Base-by-base conservation (phyloP, 2,113 vertebrate genomes). In the Dolichallabes microphthalmus region DNA sequence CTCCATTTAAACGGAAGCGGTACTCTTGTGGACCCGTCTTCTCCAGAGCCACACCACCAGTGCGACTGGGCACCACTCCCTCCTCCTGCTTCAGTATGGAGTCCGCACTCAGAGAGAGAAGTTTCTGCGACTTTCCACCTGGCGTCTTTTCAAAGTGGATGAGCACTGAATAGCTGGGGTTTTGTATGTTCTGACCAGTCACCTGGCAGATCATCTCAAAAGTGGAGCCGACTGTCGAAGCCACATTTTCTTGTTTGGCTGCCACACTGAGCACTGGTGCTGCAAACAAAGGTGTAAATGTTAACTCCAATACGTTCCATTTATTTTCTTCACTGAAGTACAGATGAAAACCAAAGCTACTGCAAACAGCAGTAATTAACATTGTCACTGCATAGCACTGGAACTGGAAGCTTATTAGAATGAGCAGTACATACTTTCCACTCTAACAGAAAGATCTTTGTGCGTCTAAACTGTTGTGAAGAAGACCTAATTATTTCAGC, bases 161-260 rank as follows among this genome's bases (percentile, higher is more conserved):
- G 79, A 97, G 94, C 14, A 98, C 96, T 0, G 97, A 97, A 77
- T 96, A 98, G 25, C 96, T 94, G 0, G 96, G 96, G 0, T 95
- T 96, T 86, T 94, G 96, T n/a, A 98, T 94, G 89, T 98, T 96
- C 85, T 96, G 92, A 0, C 94, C 94, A 79, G 91, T 92, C 35
- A 97, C 95, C 20, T 92, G 92, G 92, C 98, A 99, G 3, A 92
- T 96, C 98, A 99, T 97, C 93, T 99, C 97, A 82, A 99, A 99
- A 1, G 96, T 98, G 17, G 96, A 95, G n/a, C 98, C 97, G 5
- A 95, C 96, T 55, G 94, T 95, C 0, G 96, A 95, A 76, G 96
- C 97, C 0, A 95, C 95, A 81, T 96, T 96, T 50, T 95, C 22
- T 32, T 93, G 94, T 55, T 92, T 93, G 0, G 97, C 97, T 2